phyloP scores from a whole-genome alignment of 2,888 invertebrate species.

The Pelosia muscerda region DNA sequence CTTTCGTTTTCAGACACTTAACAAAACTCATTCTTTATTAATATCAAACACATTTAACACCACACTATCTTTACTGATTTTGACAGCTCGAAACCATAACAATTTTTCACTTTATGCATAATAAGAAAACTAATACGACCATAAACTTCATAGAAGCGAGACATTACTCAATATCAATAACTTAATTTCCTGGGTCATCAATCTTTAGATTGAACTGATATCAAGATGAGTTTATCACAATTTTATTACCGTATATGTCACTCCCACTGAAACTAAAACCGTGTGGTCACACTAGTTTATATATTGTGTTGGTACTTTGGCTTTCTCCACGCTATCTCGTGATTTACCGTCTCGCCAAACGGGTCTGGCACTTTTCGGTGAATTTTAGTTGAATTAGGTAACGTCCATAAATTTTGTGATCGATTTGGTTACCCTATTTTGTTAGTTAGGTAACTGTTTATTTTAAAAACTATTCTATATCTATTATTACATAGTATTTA shows the following conservation, averaged over 20 bases:
- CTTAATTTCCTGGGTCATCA: constrained; percentile 55
- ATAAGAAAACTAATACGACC: constrained; percentile 52
- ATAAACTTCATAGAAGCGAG: constrained; percentile 48
- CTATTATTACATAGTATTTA: neutral
- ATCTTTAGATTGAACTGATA: constrained; percentile 56
- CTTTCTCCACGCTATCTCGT: constrained; percentile 71
- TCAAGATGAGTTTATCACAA: constrained; percentile 53
- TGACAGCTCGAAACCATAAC: constrained; percentile 50
- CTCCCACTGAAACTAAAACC: constrained; percentile 53
- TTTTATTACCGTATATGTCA: constrained; percentile 57
- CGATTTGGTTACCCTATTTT: constrained; percentile 50
- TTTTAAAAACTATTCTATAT: constrained; percentile 24
- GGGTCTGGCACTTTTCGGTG: constrained; percentile 57
- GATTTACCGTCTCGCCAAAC: constrained; percentile 76
- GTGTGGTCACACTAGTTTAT: constrained; percentile 59
- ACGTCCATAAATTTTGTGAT: constrained; percentile 47
- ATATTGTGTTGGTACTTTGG: constrained; percentile 60
- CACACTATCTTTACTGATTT: constrained; percentile 32
- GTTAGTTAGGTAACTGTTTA: constrained; percentile 27
- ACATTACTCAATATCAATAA: constrained; percentile 59
- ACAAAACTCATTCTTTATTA: constrained; percentile 32
- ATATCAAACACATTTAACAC: constrained; percentile 44
- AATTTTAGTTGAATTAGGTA: constrained; percentile 54
- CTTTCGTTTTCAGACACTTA: constrained; percentile 40
- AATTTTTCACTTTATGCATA: constrained; percentile 52